These are phyloP conservation scores for Terebella lapidaria DNA, from an alignment of 2,888 invertebrate genomes.

Conservation along the genomic window DNA sequence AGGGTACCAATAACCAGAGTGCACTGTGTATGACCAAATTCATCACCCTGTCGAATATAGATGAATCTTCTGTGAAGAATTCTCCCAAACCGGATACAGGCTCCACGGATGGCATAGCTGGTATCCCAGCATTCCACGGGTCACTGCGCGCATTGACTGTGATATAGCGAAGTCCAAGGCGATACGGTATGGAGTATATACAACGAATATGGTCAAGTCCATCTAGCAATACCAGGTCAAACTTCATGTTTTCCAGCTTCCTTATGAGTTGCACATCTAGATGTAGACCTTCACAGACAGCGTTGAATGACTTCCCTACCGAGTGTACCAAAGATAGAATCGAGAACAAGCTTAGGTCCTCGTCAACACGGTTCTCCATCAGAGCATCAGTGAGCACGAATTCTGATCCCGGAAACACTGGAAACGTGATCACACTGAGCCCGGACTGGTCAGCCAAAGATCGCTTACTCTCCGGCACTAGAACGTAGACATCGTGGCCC, in stretches of 20 bases:
- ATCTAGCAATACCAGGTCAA: constrained; percentile 7
- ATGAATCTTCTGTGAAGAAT: background rate
- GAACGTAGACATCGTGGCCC: constrained; percentile 5
- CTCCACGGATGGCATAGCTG: constrained; percentile 9
- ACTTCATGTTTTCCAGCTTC: background rate
- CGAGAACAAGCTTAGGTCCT: background rate
- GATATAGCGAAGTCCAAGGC: constrained; percentile 5
- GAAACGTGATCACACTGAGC: background rate
- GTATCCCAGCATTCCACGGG: background rate
- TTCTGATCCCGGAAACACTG: background rate
- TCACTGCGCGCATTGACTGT: background rate
- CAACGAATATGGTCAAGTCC: background rate
- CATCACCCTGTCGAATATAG: background rate
- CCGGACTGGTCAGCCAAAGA: background rate
- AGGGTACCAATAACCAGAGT: background rate
- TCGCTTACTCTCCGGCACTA: background rate
- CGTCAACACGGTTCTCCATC: background rate
- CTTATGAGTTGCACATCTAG: background rate
- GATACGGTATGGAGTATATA: constrained; percentile 8
- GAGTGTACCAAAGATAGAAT: background rate
- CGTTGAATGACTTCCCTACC: background rate
- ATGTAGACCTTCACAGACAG: background rate
- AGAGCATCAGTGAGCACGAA: background rate
- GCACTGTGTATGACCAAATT: background rate
- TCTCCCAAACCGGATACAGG: background rate